Conservation (phyloP, 2,797 vertebrate genomes). For the Chelidonichthys spinosus region DNA sequence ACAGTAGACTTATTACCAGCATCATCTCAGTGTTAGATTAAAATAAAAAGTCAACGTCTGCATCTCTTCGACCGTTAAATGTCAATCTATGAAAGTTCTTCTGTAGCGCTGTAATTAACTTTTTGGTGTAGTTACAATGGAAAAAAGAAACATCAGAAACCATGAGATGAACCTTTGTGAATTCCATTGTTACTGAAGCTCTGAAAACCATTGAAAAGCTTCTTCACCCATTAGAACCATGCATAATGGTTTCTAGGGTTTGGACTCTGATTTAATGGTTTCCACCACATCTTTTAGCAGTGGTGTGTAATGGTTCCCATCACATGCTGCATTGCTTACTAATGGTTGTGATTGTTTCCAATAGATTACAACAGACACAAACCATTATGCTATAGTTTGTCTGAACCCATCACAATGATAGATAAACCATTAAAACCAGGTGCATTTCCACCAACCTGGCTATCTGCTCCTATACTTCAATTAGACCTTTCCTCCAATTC, state of each 20-base stretch:
- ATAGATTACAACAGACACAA: constrained; percentile 23
- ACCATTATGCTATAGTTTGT: constrained; percentile 7
- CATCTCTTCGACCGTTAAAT: constrained; percentile 56
- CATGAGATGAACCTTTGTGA: constrained; percentile 35
- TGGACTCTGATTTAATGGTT: constrained; percentile 35
- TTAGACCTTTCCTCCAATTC: not conserved
- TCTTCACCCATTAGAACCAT: constrained; percentile 20
- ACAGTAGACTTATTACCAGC: constrained; percentile 46
- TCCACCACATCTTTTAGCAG: constrained; percentile 22
- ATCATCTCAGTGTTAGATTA: constrained; percentile 47
- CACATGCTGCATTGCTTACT: constrained; percentile 35
- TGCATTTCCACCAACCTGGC: not conserved
- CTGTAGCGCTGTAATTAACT: constrained; percentile 52
- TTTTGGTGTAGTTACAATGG: constrained; percentile 30
- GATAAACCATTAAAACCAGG: constrained; percentile 11
- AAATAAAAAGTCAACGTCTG: constrained; percentile 56
- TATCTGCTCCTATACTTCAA: not conserved
- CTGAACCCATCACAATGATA: constrained; percentile 4
- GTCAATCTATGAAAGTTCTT: constrained; percentile 50
- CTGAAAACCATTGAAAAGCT: constrained; percentile 35
- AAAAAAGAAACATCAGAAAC: constrained; percentile 19
- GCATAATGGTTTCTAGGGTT: constrained; percentile 28
- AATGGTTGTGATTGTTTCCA: constrained; percentile 44
- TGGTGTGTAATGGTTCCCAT: constrained; percentile 53
- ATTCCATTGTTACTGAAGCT: constrained; percentile 43